Evolutionary conservation across 2,888 invertebrate species (phyloP), one percentile per base, ranked within the genome.

Genomic region (Branchipolynoe longqiensis): DNA sequence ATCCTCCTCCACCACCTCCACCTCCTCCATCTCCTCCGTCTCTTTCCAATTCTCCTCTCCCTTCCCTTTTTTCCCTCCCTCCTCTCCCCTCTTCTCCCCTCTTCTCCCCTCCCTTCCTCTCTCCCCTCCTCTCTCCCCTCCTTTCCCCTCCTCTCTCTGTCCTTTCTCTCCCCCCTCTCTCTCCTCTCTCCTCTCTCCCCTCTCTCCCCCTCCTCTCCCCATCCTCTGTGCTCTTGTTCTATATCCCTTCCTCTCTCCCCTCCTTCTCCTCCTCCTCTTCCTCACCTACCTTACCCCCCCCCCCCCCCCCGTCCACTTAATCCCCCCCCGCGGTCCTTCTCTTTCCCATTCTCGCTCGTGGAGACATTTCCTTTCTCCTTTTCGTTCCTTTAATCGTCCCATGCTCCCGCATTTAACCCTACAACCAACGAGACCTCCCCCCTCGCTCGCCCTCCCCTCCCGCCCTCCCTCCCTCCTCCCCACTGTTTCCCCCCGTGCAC

Each of bases 391-490:
- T 28, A 8, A 62, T 28, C 62, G n/a, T 62, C n/a, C 62, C 62
- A 14, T 28, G 8, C 62, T n/a, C 62, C 62, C 31, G 8, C 62
- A 8, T 28, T 62, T 12, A 25, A 12, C 31, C 62, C 31, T 28
- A 6, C 62, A 6, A 14, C 48, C 48, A 48, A 12, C 8, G 8
- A 48, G 8, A 8, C 18, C 18, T 48, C 48, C 18, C 8, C 18
- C 48, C 48, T 48, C n/a, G 8, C 48, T 48, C 18, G 8, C 18
- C 48, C 8, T 8, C 62, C 62, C 62, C 62, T 62, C 12, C 62
- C 62, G 8, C 62, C 62, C 62, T 62, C 62, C 62, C 6, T 62
- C 62, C 62, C n/a, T 62, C n/a, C 62, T 25, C n/a, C 62, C n/a
- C 62, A 25, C 62, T 8, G 6, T 12, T 8, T 28, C 62, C n/a